Evolutionary conservation across 2,888 invertebrate genomes (phyloP), one percentile per base, ranked within the genome.

Genomic region (Pteria penguin): DNA sequence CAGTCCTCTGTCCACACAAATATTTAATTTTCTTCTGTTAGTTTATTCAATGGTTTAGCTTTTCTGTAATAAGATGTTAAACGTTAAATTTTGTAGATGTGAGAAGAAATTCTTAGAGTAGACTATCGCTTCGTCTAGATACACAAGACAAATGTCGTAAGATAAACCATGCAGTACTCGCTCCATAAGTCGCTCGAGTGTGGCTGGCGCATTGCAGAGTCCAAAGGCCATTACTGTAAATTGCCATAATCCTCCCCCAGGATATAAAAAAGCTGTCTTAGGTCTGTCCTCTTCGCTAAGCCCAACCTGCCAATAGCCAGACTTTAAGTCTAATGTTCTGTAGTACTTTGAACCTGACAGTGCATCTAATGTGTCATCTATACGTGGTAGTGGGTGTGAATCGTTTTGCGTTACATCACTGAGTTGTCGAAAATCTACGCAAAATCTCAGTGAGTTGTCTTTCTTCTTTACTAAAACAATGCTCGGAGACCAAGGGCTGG

Each of bases 331-430:
- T 2, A 78, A 22, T 2, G 72, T 71, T 70, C 63, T 70, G 27
- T 74, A 82, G 66, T 74, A 80, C 18, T 69, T 72, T 14, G 76
- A 57, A 11, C 82, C 74, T 8, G 76, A 36, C 2, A 78, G 24
- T 32, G 72, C 65, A 55, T 76, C 73, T 2, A 82, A 60, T 2
- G 77, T 61, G 11, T 79, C 69, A 18, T 80, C 75, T 29, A 73
- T 76, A 29, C 80, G 66, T 4, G 78, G 78, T 36, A 82, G 33
- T 5, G 75, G 80, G 18, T 80, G 79, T 22, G 68, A 32, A 29
- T 82, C 78, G 52, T 79, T 79, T 0, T 60, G 18, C 3, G 75
- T 75, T 1, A 72, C 45, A 8, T 66, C 52, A 72, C 77, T 81
- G 22, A 77, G n/a, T 33, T 60, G 62, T 8, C 81, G 55, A 60